phyloP scores from a whole-genome alignment of 2,113 vertebrate species.

The Leucoraja erinaceus region DNA sequence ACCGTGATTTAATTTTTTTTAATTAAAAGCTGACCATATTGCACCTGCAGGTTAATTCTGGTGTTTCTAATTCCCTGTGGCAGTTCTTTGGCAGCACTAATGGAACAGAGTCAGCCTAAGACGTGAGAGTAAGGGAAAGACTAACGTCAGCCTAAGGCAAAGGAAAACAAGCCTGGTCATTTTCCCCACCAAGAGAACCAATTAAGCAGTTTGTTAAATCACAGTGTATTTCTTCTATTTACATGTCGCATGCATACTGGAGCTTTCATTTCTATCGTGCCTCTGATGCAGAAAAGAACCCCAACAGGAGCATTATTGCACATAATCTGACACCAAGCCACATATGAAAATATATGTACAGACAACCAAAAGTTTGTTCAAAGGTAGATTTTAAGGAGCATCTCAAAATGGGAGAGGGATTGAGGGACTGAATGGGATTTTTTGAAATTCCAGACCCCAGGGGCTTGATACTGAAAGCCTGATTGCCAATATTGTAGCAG shows the following conservation, averaged over 20 bases:
- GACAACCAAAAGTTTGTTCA: neutral
- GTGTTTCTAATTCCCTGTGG: neutral
- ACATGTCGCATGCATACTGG: neutral
- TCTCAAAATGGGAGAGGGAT: neutral
- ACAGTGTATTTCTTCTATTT: neutral
- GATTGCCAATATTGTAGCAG: no score
- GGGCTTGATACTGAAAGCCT: neutral
- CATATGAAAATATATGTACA: neutral
- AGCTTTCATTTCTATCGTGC: neutral
- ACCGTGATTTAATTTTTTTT: neutral
- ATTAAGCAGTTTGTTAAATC: neutral
- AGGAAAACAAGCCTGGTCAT: neutral
- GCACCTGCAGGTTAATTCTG: neutral
- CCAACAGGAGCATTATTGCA: neutral
- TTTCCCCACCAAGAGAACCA: neutral
- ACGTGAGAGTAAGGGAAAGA: neutral
- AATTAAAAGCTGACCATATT: neutral
- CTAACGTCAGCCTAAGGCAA: neutral
- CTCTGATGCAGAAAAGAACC: neutral
- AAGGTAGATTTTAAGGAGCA: neutral
- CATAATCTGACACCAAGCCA: neutral
- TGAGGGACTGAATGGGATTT: neutral
- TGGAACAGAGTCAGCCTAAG: neutral
- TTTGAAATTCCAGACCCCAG: neutral
- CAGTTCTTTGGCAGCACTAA: slow-evolving; percentile 4